Conservation (phyloP, 2,888 invertebrate species). For the Hetaerina titia region DNA sequence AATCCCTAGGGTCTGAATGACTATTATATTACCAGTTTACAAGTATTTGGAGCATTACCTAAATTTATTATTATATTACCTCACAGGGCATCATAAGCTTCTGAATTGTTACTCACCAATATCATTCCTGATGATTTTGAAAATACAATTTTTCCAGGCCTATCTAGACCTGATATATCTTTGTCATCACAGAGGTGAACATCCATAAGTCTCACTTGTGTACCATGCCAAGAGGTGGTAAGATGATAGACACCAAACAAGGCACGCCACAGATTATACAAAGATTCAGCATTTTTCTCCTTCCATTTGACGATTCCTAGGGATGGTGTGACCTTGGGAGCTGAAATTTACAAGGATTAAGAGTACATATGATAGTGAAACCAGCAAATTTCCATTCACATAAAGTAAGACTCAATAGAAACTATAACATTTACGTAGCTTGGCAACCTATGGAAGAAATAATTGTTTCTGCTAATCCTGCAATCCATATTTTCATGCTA, state of each 20-base stretch:
- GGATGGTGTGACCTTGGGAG: conserved; percentile 84
- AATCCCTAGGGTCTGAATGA: too few species aligned
- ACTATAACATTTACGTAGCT: too few species aligned
- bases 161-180: background rate
- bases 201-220: conserved; percentile 82
- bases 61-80: too few species aligned
- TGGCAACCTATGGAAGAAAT: too few species aligned
- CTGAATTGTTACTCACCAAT: background rate
- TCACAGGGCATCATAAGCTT: too few species aligned
- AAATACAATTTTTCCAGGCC: conserved; percentile 24
- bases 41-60: too few species aligned
- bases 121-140: conserved; percentile 16
- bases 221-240: conserved; percentile 81
- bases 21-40: too few species aligned
- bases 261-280: conserved; percentile 87
- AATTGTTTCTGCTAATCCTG: too few species aligned
- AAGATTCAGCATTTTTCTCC: conserved; percentile 81
- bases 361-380: too few species aligned
- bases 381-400: too few species aligned
- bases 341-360: conserved; percentile 78
- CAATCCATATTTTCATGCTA: too few species aligned
- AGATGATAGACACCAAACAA: conserved; percentile 83
- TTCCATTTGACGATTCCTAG: conserved; percentile 85
- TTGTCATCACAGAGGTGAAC: conserved; percentile 75
- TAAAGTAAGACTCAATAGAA: too few species aligned